A percentile compares a stretch with the other conserved stretches of the same genome.
Conservation (phyloP, 2,888 invertebrate genomes). For the Ceramica pisi region DNA sequence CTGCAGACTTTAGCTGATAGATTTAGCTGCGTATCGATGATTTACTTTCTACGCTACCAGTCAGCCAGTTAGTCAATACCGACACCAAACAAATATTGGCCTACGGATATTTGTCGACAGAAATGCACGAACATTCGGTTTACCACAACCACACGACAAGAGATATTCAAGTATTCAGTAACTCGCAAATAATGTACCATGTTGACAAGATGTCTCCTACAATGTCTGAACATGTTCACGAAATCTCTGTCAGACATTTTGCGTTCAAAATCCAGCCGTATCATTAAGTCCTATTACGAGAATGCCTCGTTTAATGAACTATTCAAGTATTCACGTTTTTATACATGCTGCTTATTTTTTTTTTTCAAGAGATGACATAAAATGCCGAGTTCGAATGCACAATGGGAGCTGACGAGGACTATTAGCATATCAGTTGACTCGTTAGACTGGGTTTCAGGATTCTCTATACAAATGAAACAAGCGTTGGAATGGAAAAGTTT, state of each 20-base stretch:
- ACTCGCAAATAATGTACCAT: conserved; percentile 23
- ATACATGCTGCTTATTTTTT: conserved; percentile 69
- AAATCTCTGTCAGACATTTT: conserved; percentile 7
- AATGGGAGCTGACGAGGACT: conserved; percentile 81
- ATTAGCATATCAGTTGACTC: conserved; percentile 82
- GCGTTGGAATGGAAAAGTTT: conserved; percentile 61
- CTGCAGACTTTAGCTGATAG: not conserved
- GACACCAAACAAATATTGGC: conserved; percentile 13
- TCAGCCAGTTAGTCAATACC: conserved; percentile 4
- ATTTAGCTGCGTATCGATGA: not conserved
- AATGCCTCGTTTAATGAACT: conserved; percentile 71
- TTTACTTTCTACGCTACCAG: not conserved
- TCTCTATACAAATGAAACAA: conserved; percentile 69
- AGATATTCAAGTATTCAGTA: conserved; percentile 13
- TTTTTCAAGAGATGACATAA: conserved; percentile 69
- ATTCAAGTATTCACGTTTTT: conserved; percentile 69
- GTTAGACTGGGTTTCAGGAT: conserved; percentile 70
- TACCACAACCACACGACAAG: conserved; percentile 12
- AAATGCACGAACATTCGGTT: conserved; percentile 12
- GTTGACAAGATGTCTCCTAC: not conserved
- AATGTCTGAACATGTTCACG: conserved; percentile 8
- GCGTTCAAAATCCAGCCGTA: conserved; percentile 18
- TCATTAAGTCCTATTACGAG: conserved; percentile 46
- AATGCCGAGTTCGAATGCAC: conserved; percentile 70
- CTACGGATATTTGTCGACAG: conserved; percentile 18